Conservation (phyloP, 2,113 vertebrate genomes). For the Lutjanus erythropterus region DNA sequence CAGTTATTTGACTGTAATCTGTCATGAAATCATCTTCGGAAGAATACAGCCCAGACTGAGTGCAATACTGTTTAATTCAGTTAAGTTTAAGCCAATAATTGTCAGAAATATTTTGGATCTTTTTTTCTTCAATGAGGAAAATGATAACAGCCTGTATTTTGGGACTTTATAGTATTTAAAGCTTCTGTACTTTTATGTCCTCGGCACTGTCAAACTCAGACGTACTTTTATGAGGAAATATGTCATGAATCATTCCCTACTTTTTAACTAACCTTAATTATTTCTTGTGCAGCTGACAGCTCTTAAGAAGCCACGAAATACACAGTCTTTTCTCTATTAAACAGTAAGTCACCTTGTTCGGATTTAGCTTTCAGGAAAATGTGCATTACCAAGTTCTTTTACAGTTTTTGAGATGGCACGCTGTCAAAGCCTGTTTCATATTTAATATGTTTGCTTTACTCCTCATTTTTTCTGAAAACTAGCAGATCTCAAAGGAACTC, state of each 20-base stretch:
- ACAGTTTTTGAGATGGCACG: background rate
- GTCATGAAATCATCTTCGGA: slow-evolving; percentile 30
- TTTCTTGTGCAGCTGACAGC: slow-evolving; percentile 3
- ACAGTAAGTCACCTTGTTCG: background rate
- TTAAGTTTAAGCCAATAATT: slow-evolving; percentile 17
- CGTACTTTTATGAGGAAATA: slow-evolving; percentile 10
- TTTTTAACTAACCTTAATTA: slow-evolving; percentile 28
- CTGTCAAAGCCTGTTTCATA: slow-evolving; percentile 34
- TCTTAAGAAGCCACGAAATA: slow-evolving; percentile 15
- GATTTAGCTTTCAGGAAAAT: slow-evolving; percentile 8
- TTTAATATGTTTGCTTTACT: slow-evolving; percentile 17
- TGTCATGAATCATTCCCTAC: slow-evolving; percentile 25
- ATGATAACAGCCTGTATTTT: slow-evolving; percentile 11
- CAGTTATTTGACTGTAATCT: slow-evolving; percentile 41
- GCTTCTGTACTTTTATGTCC: slow-evolving; percentile 25
- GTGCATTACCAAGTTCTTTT: slow-evolving; percentile 17
- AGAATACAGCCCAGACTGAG: background rate
- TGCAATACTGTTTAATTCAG: slow-evolving; percentile 3
- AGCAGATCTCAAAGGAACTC: background rate
- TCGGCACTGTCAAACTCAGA: slow-evolving; percentile 8
- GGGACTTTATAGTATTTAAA: slow-evolving; percentile 16
- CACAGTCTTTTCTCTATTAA: background rate
- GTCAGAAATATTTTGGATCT: slow-evolving; percentile 29
- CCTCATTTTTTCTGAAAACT: background rate
- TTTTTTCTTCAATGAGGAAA: background rate